Conservation (phyloP, 2,113 vertebrate species). For the Cichladusa arquata region DNA sequence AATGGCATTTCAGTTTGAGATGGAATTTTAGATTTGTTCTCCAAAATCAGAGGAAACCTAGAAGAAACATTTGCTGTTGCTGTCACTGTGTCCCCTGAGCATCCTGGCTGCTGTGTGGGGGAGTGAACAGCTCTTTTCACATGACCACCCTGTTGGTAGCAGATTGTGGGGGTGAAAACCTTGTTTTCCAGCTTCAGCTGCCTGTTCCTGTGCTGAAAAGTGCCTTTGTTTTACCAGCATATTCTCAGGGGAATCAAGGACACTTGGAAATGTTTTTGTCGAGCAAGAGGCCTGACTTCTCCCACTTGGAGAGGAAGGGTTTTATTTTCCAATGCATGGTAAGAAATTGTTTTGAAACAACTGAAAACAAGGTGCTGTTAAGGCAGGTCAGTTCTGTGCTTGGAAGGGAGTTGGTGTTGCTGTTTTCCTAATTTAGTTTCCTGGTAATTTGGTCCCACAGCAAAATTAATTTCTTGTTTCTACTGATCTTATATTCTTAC, state of each 20-base stretch:
- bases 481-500: background rate
- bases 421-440: background rate
- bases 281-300: background rate
- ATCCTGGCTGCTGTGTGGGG: background rate
- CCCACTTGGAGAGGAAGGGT: background rate
- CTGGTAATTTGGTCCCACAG: background rate
- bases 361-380: background rate
- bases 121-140: constrained; percentile 1
- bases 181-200: background rate
- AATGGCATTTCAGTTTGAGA: constrained; percentile 42
- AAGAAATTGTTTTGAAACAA: background rate
- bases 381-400: background rate
- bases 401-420: background rate
- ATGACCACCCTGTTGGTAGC: background rate
- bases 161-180: background rate
- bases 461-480: background rate
- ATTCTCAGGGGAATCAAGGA: background rate
- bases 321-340: background rate
- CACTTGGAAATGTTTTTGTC: constrained; percentile 38
- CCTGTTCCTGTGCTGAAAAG: constrained; percentile 12
- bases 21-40: constrained; percentile 24
- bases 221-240: constrained; percentile 34
- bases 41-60: constrained; percentile 37
- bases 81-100: constrained; percentile 11
- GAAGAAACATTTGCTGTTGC: constrained; percentile 49